phyloP scores from a whole-genome alignment of 2,797 vertebrate species.

The Bovichtus variegatus region DNA sequence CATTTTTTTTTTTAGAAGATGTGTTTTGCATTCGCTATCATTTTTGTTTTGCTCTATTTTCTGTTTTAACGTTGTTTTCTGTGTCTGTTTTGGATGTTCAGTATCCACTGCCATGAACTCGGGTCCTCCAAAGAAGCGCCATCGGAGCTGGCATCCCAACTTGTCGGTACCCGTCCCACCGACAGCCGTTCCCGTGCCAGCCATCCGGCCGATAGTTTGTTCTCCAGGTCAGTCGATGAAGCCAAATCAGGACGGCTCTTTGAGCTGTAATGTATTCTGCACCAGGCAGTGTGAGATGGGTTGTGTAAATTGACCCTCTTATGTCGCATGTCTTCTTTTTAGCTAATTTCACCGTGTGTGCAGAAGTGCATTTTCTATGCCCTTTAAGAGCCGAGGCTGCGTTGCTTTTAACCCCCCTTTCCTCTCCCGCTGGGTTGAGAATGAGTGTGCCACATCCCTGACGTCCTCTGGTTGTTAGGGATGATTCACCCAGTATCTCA shows the following conservation, averaged over 20 bases:
- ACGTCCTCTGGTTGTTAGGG: conserved; percentile 60
- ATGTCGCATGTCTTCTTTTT: background rate
- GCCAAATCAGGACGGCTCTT: background rate
- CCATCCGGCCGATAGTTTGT: conserved; percentile 88
- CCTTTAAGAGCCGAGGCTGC: background rate
- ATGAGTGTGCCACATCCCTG: conserved; percentile 47
- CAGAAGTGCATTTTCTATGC: background rate
- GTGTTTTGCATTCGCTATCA: background rate
- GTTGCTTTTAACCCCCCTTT: conserved; percentile 10
- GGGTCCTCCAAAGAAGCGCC: conserved; percentile 97
- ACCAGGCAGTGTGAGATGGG: background rate
- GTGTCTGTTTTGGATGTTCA: conserved; percentile 40
- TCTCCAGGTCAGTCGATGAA: conserved; percentile 86
- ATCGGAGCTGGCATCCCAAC: conserved; percentile 94
- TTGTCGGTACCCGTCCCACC: conserved; percentile 86
- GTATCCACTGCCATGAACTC: conserved; percentile 88
- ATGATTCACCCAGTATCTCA: conserved; percentile 75
- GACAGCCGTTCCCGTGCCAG: conserved; percentile 88
- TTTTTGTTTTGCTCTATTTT: background rate
- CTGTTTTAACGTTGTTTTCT: background rate
- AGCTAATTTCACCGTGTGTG: conserved; percentile 11
- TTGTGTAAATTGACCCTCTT: conserved; percentile 8
- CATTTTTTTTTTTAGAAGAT: background rate
- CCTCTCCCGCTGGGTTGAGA: conserved; percentile 14
- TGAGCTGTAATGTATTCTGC: background rate